Base-by-base conservation (phyloP, 2,113 vertebrate species). In the Nestor notabilis region DNA sequence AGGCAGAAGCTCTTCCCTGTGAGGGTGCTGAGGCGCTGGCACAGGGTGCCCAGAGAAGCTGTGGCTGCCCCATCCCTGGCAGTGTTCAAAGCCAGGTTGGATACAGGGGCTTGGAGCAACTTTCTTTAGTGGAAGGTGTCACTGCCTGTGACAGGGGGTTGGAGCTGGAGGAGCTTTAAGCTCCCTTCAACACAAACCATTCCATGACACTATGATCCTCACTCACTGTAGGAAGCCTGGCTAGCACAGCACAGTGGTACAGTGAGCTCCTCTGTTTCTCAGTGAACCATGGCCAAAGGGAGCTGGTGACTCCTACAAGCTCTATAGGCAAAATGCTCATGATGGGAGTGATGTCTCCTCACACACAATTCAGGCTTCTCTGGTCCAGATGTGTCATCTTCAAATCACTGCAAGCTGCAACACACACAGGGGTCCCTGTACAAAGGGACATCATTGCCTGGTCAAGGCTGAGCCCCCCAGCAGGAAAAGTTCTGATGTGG, bases 381-480 rank as follows among this genome's bases (percentile, higher is more conserved):
- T 76, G 35, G 25, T 58, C 64, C 63, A 35, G 56, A 33, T 8
- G 44, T 52, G 10, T 27, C 46, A 17, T 20, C 39, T 46, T 20
- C 17, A 49, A 50, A 31, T 9, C 1, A 0, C 27, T 25, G 39
- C 37, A 58, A 12, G 47, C 41, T 64, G 69, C 39, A 64, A 21
- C 12, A 11, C 7, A n/a, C 0, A 1, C 25, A 17, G 15, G 5
- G 39, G 35, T 31, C 35, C 52, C 60, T 53, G 52, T 11, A 5
- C 0, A 1, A 35, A 46, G n/a, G 29, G 37, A 52, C 27, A 37
- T 13, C 2, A 0, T 17, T 4, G 0, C 41, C 24, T 13, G 24
- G 23, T 52, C 66, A 29, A 17, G 39, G 39, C 13, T 28, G 21
- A 66, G 31, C 9, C 25, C 9, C 13, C 2, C 0, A 1, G 1